phyloP scores from a whole-genome alignment of 2,797 vertebrate genomes.

The Lithobates pipiens region DNA sequence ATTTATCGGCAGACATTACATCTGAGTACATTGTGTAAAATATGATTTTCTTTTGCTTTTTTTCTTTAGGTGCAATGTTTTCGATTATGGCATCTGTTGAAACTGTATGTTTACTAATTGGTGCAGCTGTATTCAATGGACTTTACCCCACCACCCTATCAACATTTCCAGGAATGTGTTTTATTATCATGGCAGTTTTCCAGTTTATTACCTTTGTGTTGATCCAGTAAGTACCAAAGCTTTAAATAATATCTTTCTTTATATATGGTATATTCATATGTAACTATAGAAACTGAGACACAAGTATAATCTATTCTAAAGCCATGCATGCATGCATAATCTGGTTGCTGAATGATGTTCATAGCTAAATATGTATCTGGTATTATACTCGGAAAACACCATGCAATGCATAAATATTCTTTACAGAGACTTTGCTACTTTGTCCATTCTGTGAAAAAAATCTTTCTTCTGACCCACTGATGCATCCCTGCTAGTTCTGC shows the following conservation, averaged over 20 bases:
- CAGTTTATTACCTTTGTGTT: constrained; percentile 68
- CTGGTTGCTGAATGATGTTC: too few relatives aligned
- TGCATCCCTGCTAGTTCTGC: too few relatives aligned
- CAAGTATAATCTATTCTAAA: neutral
- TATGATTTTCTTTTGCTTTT: constrained; percentile 1
- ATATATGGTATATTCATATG: neutral
- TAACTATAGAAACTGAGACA: neutral
- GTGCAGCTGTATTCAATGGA: constrained; percentile 66
- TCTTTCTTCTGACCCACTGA: too few relatives aligned
- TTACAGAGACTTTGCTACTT: too few relatives aligned
- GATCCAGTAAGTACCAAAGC: constrained; percentile 69
- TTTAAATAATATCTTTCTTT: neutral
- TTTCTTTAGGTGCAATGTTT: constrained; percentile 72
- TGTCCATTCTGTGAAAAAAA: too few relatives aligned
- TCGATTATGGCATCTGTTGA: constrained; percentile 71
- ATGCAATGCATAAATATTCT: too few relatives aligned
- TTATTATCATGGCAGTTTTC: constrained; percentile 71
- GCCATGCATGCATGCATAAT: too few relatives aligned
- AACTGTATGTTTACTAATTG: constrained; percentile 67
- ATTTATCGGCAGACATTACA: too few relatives aligned
- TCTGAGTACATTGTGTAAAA: neutral
- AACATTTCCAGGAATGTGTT: constrained; percentile 72
- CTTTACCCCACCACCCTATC: constrained; percentile 71
- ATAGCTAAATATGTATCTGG: too few relatives aligned
- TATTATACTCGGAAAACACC: too few relatives aligned